Evolutionary conservation across 2,888 invertebrate species (phyloP).

Genomic region (Griposia aprilina): DNA sequence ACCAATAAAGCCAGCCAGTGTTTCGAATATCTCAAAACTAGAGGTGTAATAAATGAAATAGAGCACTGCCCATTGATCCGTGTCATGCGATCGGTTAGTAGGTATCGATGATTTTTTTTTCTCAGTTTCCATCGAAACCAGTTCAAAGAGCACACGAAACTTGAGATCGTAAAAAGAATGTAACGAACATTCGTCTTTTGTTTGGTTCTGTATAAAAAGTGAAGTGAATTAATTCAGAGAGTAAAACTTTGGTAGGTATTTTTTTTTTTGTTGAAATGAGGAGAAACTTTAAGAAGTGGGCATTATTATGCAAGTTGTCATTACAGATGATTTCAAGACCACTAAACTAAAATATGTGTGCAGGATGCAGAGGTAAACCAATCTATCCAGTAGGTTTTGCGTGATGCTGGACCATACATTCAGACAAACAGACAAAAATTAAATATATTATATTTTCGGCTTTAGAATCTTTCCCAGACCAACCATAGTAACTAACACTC

Average conservation of each 20-base stretch:
- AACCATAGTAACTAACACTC: not conserved
- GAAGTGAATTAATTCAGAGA: slow-evolving; percentile 35
- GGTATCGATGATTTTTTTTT: slow-evolving; percentile 82
- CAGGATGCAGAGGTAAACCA: not conserved
- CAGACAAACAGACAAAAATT: too few relatives aligned
- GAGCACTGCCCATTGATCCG: slow-evolving; percentile 79
- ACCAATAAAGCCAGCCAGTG: slow-evolving; percentile 45
- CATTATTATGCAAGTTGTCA: not conserved
- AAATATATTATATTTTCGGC: too few relatives aligned
- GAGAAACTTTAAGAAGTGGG: not conserved
- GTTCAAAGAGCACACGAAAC: slow-evolving; percentile 88
- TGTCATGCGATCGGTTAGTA: slow-evolving; percentile 79
- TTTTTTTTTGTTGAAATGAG: slow-evolving; percentile 9
- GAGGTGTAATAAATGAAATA: slow-evolving; percentile 79
- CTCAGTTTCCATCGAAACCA: slow-evolving; percentile 82
- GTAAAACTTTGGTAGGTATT: not conserved
- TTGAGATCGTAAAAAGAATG: slow-evolving; percentile 76
- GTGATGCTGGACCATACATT: too few relatives aligned
- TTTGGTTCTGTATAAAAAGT: slow-evolving; percentile 68
- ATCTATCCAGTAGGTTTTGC: too few relatives aligned
- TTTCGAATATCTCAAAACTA: slow-evolving; percentile 59
- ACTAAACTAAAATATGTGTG: not conserved
- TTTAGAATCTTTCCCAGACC: too few relatives aligned
- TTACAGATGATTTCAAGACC: not conserved
- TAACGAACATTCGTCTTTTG: slow-evolving; percentile 55